phyloP scores from a whole-genome alignment of 2,113 vertebrate species.

The Epinephelus moara region DNA sequence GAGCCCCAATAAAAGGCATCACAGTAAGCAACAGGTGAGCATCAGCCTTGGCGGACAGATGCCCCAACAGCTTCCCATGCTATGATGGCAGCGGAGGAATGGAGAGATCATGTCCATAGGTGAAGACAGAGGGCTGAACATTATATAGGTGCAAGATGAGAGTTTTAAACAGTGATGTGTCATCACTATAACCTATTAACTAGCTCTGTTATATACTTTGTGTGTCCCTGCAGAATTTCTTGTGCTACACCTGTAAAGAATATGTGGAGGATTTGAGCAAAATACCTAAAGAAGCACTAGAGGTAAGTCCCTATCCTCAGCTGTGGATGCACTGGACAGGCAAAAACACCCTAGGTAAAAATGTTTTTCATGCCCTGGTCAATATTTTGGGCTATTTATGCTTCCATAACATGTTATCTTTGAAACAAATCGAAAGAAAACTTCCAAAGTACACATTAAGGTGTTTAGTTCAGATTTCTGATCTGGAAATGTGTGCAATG shows the following conservation, averaged over 20 bases:
- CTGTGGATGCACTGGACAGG: background rate
- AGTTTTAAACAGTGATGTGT: background rate
- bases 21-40: constrained; percentile 39
- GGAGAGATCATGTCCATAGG: constrained; percentile 29
- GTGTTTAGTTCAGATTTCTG: too few relatives aligned
- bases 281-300: constrained; percentile 86
- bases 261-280: constrained; percentile 95
- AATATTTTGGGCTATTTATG: too few relatives aligned
- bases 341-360: too few relatives aligned
- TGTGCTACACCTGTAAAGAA: constrained; percentile 95
- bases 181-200: background rate
- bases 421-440: too few relatives aligned
- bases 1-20: constrained; percentile 4
- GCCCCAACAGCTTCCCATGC: constrained; percentile 11
- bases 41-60: constrained; percentile 35
- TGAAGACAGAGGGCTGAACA: constrained; percentile 34
- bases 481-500: too few relatives aligned
- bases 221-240: constrained; percentile 88
- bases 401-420: too few relatives aligned
- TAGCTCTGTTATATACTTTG: background rate
- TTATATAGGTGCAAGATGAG: constrained; percentile 14
- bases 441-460: too few relatives aligned
- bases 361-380: too few relatives aligned
- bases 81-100: constrained; percentile 23
- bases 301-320: constrained; percentile 80